phyloP scores from a whole-genome alignment of 2,113 vertebrate genomes.

The Cranoglanis bouderius region DNA sequence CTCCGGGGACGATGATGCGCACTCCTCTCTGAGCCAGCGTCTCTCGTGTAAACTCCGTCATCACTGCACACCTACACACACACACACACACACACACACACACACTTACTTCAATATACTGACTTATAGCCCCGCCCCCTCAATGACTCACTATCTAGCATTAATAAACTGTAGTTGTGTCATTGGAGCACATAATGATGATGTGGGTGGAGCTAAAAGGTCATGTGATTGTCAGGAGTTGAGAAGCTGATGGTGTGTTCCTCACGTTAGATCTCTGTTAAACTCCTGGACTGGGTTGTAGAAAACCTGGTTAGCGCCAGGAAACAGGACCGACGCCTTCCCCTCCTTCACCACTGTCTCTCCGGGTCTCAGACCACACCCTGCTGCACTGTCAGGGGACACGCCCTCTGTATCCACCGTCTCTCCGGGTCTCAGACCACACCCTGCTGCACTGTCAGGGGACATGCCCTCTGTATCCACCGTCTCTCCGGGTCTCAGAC shows the following conservation, averaged over 20 bases:
- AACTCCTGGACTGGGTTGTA: slow-evolving; percentile 94
- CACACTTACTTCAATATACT: background rate
- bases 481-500: slow-evolving; percentile 68
- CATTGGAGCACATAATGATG: background rate
- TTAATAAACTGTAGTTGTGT: background rate
- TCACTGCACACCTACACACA: slow-evolving; percentile 82
- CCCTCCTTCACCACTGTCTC: slow-evolving; percentile 82
- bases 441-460: background rate
- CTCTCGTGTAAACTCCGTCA: slow-evolving; percentile 86
- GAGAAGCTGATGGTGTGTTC: background rate
- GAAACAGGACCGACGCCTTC: slow-evolving; percentile 82
- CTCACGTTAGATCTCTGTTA: slow-evolving; percentile 91
- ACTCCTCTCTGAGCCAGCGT: slow-evolving; percentile 79
- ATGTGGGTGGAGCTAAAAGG: background rate
- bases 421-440: slow-evolving; percentile 66
- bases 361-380: slow-evolving; percentile 58
- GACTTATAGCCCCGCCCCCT: background rate
- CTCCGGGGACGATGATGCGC: slow-evolving; percentile 80
- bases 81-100: slow-evolving; percentile 1
- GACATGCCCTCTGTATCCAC: slow-evolving; percentile 77
- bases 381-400: background rate
- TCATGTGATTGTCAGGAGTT: background rate
- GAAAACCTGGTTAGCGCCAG: slow-evolving; percentile 87
- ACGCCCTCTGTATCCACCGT: slow-evolving; percentile 78
- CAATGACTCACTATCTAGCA: background rate